Evolutionary conservation across 2,888 invertebrate species (phyloP).

Genomic region (Drosophila kuntzei): DNA sequence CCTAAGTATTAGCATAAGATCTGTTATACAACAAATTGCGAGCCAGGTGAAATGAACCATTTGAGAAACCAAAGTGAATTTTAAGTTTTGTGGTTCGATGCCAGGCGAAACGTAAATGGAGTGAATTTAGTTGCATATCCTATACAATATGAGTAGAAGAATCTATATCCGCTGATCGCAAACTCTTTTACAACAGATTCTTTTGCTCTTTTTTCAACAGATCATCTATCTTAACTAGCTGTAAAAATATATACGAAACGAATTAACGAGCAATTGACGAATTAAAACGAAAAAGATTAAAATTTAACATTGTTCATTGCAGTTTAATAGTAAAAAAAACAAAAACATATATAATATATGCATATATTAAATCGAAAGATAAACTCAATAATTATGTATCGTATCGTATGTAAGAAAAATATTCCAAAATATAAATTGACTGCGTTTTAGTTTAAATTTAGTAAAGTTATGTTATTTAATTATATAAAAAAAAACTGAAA

Average conservation of each 20-base stretch:
- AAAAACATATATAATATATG: constrained; percentile 36
- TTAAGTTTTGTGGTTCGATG: constrained; percentile 9
- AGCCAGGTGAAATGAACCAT: constrained; percentile 20
- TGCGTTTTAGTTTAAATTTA: constrained; percentile 77
- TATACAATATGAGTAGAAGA: constrained; percentile 51
- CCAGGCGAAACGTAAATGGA: constrained; percentile 35
- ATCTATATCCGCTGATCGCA: constrained; percentile 53
- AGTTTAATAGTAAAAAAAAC: constrained; percentile 21
- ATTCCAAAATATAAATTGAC: constrained; percentile 81
- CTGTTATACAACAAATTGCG: constrained; percentile 24
- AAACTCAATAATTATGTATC: constrained; percentile 44
- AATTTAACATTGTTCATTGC: constrained; percentile 49
- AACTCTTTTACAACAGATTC: constrained; percentile 44
- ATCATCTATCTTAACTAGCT: constrained; percentile 50
- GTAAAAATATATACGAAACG: constrained; percentile 26
- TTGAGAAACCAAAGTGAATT: constrained; percentile 28
- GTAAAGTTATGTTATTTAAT: constrained; percentile 78
- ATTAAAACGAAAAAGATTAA: constrained; percentile 7
- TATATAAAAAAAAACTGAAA: constrained; percentile 58
- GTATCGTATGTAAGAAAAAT: constrained; percentile 51
- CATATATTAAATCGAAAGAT: constrained; percentile 28
- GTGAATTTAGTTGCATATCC: constrained; percentile 81
- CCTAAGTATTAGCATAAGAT: constrained; percentile 52
- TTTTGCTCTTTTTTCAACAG: constrained; percentile 45
- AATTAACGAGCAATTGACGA: constrained; percentile 5